Conservation (phyloP, 2,797 vertebrate genomes). For the Champsocephalus esox region DNA sequence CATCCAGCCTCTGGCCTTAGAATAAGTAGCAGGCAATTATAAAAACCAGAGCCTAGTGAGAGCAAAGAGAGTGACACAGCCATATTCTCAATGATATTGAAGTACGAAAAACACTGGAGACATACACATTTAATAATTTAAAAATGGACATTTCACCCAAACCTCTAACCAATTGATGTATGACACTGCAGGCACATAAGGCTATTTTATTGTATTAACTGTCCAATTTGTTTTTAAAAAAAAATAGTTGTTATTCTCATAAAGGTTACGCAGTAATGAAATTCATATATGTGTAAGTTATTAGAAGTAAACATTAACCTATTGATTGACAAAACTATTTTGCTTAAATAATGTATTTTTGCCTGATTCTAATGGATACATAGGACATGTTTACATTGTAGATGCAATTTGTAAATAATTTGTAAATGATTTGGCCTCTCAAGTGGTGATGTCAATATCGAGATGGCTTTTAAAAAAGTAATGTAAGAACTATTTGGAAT, state of each 20-base stretch:
- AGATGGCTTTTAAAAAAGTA: conserved; percentile 2
- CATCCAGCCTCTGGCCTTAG: conserved; percentile 66
- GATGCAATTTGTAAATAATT: neutral
- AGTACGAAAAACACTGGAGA: conserved; percentile 60
- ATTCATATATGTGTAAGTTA: neutral
- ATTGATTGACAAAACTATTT: neutral
- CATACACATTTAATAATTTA: conserved; percentile 57
- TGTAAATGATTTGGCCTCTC: neutral
- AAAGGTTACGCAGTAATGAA: neutral
- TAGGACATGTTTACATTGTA: neutral
- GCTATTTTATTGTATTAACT: neutral
- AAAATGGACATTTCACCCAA: conserved; percentile 49
- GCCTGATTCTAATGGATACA: neutral
- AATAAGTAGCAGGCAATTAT: conserved; percentile 78
- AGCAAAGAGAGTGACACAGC: conserved; percentile 57
- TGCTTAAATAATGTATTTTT: neutral
- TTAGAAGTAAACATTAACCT: neutral
- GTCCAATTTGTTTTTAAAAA: neutral
- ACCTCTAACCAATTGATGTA: conserved; percentile 39
- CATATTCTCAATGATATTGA: conserved; percentile 57
- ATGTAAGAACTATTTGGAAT: neutral
- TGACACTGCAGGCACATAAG: neutral
- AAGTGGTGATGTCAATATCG: neutral
- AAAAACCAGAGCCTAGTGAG: conserved; percentile 51
- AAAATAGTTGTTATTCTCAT: neutral